Evolutionary conservation across 2,113 vertebrate genomes (phyloP), one percentile per base, ranked within the genome.

Genomic region (Odobenus rosmarus): DNA sequence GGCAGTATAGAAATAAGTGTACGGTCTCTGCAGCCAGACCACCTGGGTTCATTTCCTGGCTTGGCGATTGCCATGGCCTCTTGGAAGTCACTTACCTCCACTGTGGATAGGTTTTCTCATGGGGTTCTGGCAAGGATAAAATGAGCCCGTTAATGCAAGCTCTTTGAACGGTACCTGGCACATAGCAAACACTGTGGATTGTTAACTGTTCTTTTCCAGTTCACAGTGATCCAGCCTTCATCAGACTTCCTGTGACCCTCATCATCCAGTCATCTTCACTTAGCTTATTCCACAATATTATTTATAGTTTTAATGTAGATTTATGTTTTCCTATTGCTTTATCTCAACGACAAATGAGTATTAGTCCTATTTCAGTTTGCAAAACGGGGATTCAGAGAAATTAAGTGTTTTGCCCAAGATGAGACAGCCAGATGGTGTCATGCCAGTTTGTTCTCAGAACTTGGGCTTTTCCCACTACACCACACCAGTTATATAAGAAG

Each of bases 401-500:
- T 74, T 53, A 83, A 51, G 28, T 55, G 46, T 80, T 90, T 88
- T 81, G 55, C 55, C 39, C 12, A 61, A 81, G 79, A 93, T 74
- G 36, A 76, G 26, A 83, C 46, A 88, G 51, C 11, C 71, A 92
- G 76, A 88, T 33, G 51, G 46, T 42, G 36, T 21, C 39, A 36
- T 3, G 14, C 23, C 62, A 67, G 24, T 33, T 94, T 90, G 19
- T 42, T 92, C 90, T 92, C 95, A 92, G 67, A 96, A 76, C n/a
- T 3, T 76, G 46, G 67, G 6, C 6, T 94, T 87, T 92, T 91
- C 85, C 86, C 46, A 67, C 53, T 85, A 79, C 24, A n/a, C 74
- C 49, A 74, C 26, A 46, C 33, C 64, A 61, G 28, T 84, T 46
- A 64, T 9, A 59, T 53, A 71, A 95, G 49, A 33, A 91, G 14